Conservation (phyloP, 2,113 vertebrate species). For the Enhydra lutris region DNA sequence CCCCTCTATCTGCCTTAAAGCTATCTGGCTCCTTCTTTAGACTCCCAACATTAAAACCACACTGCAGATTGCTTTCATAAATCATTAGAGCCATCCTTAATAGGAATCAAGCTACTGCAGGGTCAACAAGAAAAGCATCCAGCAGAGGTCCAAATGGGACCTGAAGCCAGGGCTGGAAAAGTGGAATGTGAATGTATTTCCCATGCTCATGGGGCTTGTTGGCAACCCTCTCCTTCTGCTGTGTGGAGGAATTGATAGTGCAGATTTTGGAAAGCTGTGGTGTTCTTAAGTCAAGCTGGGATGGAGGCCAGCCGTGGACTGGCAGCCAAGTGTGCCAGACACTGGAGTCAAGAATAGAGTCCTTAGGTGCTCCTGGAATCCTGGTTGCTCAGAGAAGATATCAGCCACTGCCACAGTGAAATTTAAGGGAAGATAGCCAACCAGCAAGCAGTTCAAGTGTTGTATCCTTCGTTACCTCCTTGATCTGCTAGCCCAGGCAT, state of each 20-base stretch:
- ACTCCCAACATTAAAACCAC: neutral
- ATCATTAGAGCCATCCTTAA: neutral
- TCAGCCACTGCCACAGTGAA: neutral
- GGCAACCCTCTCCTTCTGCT: neutral
- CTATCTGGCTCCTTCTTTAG: neutral
- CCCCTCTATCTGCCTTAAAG: neutral
- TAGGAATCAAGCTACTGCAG: neutral
- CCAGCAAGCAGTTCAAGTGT: neutral
- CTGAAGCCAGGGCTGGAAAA: neutral
- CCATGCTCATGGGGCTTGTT: neutral
- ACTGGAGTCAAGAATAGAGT: neutral
- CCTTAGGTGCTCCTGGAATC: neutral
- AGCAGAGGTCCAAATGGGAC: neutral
- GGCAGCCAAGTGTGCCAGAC: neutral
- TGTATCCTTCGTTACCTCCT: neutral
- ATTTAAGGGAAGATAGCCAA: neutral
- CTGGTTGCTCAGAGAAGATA: neutral
- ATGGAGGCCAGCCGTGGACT: neutral
- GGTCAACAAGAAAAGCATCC: neutral
- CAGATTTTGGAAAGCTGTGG: slow-evolving; percentile 22
- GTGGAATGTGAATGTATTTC: neutral
- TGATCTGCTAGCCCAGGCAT: neutral
- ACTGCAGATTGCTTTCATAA: neutral
- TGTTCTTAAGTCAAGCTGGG: slow-evolving; percentile 26
- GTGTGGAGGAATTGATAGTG: neutral